Evolutionary conservation across 2,888 invertebrate species (phyloP), one percentile per base, ranked within the genome.

Genomic region (Meghimatium bilineatum): DNA sequence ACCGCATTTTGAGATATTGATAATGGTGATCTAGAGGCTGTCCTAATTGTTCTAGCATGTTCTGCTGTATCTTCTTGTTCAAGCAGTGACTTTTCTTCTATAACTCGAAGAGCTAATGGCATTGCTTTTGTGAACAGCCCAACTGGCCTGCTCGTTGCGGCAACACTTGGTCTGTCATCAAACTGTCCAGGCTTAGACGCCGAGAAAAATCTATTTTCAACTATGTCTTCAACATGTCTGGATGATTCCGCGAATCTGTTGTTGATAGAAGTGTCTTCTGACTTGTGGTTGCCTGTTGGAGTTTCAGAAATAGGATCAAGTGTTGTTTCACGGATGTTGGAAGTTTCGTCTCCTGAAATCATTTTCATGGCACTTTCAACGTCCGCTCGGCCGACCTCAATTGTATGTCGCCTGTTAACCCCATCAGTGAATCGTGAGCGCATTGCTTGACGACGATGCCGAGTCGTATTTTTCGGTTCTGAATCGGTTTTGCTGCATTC

Each of bases 321-420:
- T 44, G 72, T 1, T 17, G 36, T 20, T 36, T 71, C 26, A 3
- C 26, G 36, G 10, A 12, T n/a, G n/a, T 12, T n/a, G 1, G 12
- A 29, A n/a, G n/a, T 8, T 5, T 72, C 29, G 0, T 66, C 8
- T 8, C 12, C 26, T 1, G 80, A 80, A 20, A 34, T 44, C 32
- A 79, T 12, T 14, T 44, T 29, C 20, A 79, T 23, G 14, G 79
- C 79, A 66, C 26, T 66, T 26, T 79, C n/a, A n/a, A 79, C 49
- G 1, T 17, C 66, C 1, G 17, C 34, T 26, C 69, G 69, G 12
- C 72, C 80, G 23, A 80, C 32, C 44, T 56, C 72, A 26, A 72
- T 60, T 1, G 80, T 80, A 36, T 80, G 80, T 80, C 80, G 32
- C 29, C 80, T 52, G 56, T 80, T 80, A 52, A 80, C 63, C 0